Base-by-base conservation (phyloP, 2,797 vertebrate species). In the Pangasius larnaudii region DNA sequence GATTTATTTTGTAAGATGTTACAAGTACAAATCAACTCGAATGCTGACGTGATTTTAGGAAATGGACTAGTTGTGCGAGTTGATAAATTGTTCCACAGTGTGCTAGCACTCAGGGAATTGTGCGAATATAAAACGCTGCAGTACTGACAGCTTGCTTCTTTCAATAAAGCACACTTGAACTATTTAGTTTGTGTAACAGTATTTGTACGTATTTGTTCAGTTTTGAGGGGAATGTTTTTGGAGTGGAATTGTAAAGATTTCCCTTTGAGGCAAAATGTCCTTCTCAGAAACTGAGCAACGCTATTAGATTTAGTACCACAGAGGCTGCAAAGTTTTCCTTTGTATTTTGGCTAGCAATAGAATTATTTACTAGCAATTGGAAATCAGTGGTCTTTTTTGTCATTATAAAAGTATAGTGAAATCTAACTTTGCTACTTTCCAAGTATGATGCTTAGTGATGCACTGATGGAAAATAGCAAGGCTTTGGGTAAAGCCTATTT, bases 91-190 rank as follows among this genome's bases (percentile, higher is more conserved):
- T 67, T 46, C 58, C 79, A 81, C 10, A 39, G 2, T 61, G 5
- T 81, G 56, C 11, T 42, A 83, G n/a, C 27, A 11, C n/a, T 49
- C 27, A 22, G 81, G 42, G 61, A 51, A 30, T 19, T 49, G 59
- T 83, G 61, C 61, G 67, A 83, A 33, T 83, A 19, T 30, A 49
- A 83, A 65, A 83, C 81, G 33, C 42, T 22, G 61, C 61, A 10
- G 9, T 67, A 49, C 61, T 67, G 42, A 51, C 27, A 22, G 39
- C 14, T 30, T 63, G 5, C 0, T 1, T 18, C 59, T 30, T 65
- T 65, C 24, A 14, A 63, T 5, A 65, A n/a, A 65, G 14, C 14
- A 63, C 39, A 82, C 59, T n/a, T 82, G 58, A 13, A 46, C 24
- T 61, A 19, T 36, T 56, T 30, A 39, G 10, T 33, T 80, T 59